A percentile compares a stretch with the other conserved stretches of the same genome.
These are phyloP conservation scores for Mythimna lalbum DNA, from an alignment of 2,888 invertebrate genomes.

Conservation along the genomic window DNA sequence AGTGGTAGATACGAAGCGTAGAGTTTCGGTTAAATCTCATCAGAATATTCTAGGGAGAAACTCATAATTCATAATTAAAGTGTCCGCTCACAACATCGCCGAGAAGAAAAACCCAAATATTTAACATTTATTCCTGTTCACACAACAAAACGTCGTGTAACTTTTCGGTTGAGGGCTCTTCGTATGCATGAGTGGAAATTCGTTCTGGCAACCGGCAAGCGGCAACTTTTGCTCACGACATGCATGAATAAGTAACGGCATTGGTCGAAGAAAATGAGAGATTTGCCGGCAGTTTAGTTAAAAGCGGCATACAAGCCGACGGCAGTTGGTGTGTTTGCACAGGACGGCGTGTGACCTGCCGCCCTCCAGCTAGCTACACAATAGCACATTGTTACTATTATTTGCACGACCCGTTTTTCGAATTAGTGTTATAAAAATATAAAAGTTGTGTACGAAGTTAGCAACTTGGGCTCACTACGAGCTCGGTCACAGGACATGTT, in stretches of 20 bases:
- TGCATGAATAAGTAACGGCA: slow-evolving; percentile 80
- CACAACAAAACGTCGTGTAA: slow-evolving; percentile 56
- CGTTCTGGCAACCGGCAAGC: slow-evolving; percentile 56
- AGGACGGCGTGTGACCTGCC: slow-evolving; percentile 64
- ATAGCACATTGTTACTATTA: slow-evolving; percentile 67
- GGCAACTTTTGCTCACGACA: slow-evolving; percentile 70
- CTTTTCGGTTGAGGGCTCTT: slow-evolving; percentile 60
- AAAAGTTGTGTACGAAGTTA: slow-evolving; percentile 60
- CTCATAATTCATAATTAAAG: background rate
- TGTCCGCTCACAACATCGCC: background rate
- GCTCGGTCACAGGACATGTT: slow-evolving; percentile 62
- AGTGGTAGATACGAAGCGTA: background rate
- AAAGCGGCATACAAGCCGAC: slow-evolving; percentile 69
- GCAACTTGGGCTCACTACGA: slow-evolving; percentile 42
- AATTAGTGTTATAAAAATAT: slow-evolving; percentile 65
- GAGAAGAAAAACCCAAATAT: slow-evolving; percentile 12
- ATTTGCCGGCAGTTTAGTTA: slow-evolving; percentile 76
- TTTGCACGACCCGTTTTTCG: slow-evolving; percentile 65
- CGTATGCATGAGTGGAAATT: slow-evolving; percentile 66
- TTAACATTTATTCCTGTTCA: slow-evolving; percentile 35
- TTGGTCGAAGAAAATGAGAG: slow-evolving; percentile 78
- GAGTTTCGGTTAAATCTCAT: slow-evolving; percentile 2
- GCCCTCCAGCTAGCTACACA: slow-evolving; percentile 40
- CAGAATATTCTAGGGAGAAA: background rate
- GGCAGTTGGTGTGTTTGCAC: slow-evolving; percentile 68